These are phyloP conservation scores for Spatulosminthurus flaviceps DNA, from an alignment of 2,888 invertebrate genomes.

Conservation along the genomic window DNA sequence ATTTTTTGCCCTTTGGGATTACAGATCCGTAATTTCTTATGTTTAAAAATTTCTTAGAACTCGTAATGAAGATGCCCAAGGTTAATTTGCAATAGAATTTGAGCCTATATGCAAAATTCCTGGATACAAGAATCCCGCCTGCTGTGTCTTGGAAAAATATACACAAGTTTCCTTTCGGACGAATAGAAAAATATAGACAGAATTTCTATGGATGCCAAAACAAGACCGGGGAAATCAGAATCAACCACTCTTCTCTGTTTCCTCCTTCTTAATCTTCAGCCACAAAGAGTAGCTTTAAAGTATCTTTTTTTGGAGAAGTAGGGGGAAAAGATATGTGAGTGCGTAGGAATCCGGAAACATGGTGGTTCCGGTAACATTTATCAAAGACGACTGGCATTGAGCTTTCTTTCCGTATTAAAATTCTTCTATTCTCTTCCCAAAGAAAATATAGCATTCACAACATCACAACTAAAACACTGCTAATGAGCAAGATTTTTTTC, in stretches of 20 bases:
- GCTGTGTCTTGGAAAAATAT: background rate
- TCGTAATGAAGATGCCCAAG: background rate
- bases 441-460: too few relatives aligned
- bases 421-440: too few relatives aligned
- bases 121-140: background rate
- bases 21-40: too few relatives aligned
- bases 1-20: too few relatives aligned
- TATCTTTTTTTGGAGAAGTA: too few relatives aligned
- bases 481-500: too few relatives aligned
- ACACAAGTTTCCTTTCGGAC: background rate
- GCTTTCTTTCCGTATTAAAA: too few relatives aligned
- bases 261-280: background rate
- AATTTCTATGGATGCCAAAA: background rate
- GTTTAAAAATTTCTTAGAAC: too few relatives aligned
- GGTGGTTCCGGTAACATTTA: background rate
- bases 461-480: too few relatives aligned
- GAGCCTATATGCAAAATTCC: background rate
- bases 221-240: background rate
- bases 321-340: background rate
- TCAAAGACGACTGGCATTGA: background rate
- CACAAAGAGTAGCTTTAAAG: too few relatives aligned
- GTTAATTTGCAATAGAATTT: background rate
- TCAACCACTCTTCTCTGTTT: background rate
- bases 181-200: background rate
- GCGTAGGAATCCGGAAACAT: background rate